phyloP scores from a whole-genome alignment of 1,140 invertebrate species.

The Hydropsyche tenuis region DNA sequence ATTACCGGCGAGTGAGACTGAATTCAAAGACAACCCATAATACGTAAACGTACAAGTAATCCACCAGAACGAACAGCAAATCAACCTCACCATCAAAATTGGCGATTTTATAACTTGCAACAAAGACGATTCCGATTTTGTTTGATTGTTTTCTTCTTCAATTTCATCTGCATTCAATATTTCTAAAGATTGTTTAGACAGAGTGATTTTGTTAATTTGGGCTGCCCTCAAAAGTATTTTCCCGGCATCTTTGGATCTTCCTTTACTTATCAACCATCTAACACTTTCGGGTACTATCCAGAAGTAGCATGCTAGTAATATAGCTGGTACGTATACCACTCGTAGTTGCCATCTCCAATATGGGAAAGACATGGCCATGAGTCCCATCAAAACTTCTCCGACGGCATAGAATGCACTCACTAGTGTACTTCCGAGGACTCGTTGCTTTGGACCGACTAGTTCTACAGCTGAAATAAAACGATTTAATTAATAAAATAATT shows the following conservation, averaged over 20 bases:
- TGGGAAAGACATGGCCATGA: conserved; percentile 70
- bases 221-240: conserved; percentile 68
- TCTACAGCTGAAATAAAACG: conserved; percentile 70
- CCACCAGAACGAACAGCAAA: conserved; percentile 74
- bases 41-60: conserved; percentile 75
- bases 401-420: conserved; percentile 75
- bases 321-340: conserved; percentile 70
- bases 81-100: conserved; percentile 67
- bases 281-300: conserved; percentile 70
- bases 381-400: conserved; percentile 72
- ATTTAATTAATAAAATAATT: too few relatives aligned
- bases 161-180: conserved; percentile 53
- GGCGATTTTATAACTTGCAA: conserved; percentile 64
- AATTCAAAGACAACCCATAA: conserved; percentile 82
- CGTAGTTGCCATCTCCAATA: conserved; percentile 75
- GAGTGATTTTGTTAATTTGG: conserved; percentile 70
- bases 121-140: conserved; percentile 55
- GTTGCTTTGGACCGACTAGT: conserved; percentile 73
- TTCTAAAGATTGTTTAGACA: conserved; percentile 64
- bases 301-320: conserved; percentile 68
- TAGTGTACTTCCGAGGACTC: conserved; percentile 76
- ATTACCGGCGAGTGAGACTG: conserved; percentile 75
- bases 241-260: conserved; percentile 68
- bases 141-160: conserved; percentile 50
- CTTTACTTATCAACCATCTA: conserved; percentile 78